Conservation (phyloP, 2,113 vertebrate species). For the Stictonetta naevosa region DNA sequence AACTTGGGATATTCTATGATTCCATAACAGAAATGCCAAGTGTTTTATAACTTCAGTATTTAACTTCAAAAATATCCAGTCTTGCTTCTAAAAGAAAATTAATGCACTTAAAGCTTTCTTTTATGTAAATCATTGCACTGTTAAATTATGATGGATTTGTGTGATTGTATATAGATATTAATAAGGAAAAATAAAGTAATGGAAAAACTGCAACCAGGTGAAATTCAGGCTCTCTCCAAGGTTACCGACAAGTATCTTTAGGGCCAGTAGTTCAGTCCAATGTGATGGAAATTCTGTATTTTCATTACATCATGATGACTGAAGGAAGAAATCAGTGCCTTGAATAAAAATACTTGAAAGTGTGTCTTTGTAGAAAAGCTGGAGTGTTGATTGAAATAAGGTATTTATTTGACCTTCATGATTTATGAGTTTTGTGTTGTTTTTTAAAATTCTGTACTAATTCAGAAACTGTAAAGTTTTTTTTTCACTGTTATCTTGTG, state of each 20-base stretch:
- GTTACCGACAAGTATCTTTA: neutral
- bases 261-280: neutral
- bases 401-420: neutral
- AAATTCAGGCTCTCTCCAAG: neutral
- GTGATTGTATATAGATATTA: neutral
- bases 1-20: neutral
- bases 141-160: neutral
- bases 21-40: neutral
- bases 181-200: neutral
- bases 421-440: neutral
- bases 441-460: neutral
- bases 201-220: neutral
- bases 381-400: neutral
- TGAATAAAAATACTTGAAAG: conserved; percentile 35
- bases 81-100: neutral
- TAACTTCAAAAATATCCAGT: neutral
- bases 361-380: neutral
- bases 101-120: neutral
- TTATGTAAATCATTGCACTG: neutral
- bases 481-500: neutral
- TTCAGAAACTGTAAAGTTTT: conserved; percentile 30
- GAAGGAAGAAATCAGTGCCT: conserved; percentile 54
- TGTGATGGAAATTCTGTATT: neutral
- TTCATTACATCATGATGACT: neutral
- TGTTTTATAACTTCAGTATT: neutral